Evolutionary conservation across 2,113 vertebrate genomes (phyloP).

Genomic region (Malaclemys terrapin): DNA sequence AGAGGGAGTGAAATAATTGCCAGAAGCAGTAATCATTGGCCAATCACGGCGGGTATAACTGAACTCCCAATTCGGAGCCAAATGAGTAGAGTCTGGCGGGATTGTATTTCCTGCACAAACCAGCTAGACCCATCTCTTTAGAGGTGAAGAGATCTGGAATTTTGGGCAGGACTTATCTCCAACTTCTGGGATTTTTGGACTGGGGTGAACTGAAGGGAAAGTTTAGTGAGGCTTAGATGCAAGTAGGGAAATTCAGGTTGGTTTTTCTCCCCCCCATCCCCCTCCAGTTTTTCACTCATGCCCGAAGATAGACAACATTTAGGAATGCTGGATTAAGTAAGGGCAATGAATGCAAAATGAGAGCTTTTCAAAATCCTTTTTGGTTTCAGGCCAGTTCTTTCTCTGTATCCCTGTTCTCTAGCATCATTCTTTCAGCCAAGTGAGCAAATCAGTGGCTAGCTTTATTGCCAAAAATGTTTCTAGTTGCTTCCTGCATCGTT

Average conservation of each 20-base stretch:
- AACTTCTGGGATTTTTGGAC: not conserved
- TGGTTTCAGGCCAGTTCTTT: constrained; percentile 60
- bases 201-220: not conserved
- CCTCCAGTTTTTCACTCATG: not conserved
- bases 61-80: not conserved
- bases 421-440: constrained; percentile 55
- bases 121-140: fast-evolving
- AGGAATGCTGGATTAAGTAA: constrained; percentile 21
- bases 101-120: not conserved
- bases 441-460: constrained; percentile 52
- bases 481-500: constrained; percentile 25
- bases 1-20: not conserved
- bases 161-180: not conserved
- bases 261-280: not conserved
- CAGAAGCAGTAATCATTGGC: not conserved
- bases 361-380: constrained; percentile 60
- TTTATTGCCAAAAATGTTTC: constrained; percentile 43
- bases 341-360: constrained; percentile 64
- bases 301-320: constrained; percentile 39
- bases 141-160: not conserved
- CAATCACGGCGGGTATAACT: fast-evolving
- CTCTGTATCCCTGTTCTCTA: constrained; percentile 59
- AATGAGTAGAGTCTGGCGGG: not conserved
- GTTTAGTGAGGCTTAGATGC: not conserved
- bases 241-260: not conserved